Evolutionary conservation across 1,140 invertebrate genomes (phyloP).

Genomic region (Drosophila rhopaloa): DNA sequence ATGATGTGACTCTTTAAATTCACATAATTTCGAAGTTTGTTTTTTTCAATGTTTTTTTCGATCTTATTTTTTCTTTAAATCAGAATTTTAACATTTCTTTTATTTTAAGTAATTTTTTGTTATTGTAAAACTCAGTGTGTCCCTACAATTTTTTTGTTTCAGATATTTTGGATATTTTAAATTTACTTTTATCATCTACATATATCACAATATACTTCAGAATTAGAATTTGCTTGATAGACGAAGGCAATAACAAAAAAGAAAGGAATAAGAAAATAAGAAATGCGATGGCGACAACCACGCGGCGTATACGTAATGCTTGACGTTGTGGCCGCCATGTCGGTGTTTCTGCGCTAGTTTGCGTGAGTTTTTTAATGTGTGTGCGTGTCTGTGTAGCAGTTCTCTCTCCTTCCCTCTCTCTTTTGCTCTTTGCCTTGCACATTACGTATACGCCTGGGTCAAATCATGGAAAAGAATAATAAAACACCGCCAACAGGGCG

Average conservation of each 20-base stretch:
- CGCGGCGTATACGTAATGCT: conserved; percentile 79
- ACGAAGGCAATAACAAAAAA: conserved; percentile 11
- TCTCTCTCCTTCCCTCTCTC: not conserved
- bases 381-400: conserved; percentile 7
- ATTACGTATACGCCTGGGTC: conserved; percentile 58
- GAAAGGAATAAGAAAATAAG: conserved; percentile 18
- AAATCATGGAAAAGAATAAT: conserved; percentile 26
- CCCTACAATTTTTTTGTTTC: too few species aligned
- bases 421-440: conserved; percentile 28
- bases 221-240: conserved; percentile 66
- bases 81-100: too few species aligned
- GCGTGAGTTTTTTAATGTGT: conserved; percentile 1
- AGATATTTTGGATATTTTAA: too few species aligned
- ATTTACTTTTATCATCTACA: not conserved
- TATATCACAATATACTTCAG: conserved; percentile 8
- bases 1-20: too few species aligned
- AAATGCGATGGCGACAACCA: conserved; percentile 57
- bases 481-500: conserved; percentile 9
- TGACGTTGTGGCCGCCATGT: conserved; percentile 40
- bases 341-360: conserved; percentile 11
- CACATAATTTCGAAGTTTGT: too few species aligned
- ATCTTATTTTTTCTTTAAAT: too few species aligned
- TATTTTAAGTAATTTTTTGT: too few species aligned
- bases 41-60: too few species aligned
- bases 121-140: too few species aligned